These are phyloP conservation scores for Parascotia fuliginaria DNA, from an alignment of 2,888 invertebrate genomes.

Conservation along the genomic window DNA sequence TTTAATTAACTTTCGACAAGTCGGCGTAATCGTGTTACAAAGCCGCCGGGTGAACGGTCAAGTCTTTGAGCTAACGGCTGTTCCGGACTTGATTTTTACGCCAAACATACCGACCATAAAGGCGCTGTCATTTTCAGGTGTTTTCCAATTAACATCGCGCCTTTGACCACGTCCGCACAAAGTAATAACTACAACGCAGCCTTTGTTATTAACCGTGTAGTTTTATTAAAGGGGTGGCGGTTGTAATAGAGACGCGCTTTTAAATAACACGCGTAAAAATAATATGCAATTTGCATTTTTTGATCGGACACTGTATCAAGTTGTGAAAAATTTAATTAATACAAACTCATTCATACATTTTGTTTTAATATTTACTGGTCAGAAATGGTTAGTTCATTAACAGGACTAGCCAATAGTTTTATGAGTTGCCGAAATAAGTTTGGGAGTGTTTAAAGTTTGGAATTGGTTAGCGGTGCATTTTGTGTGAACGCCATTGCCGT, in stretches of 20 bases:
- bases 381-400: conserved; percentile 60
- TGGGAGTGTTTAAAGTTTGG: conserved; percentile 75
- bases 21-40: conserved; percentile 84
- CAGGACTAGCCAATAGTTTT: conserved; percentile 73
- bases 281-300: conserved; percentile 24
- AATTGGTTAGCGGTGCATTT: conserved; percentile 80
- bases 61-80: conserved; percentile 73
- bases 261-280: conserved; percentile 34
- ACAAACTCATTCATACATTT: no score
- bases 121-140: conserved; percentile 84
- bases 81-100: conserved; percentile 81
- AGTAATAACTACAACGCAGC: conserved; percentile 67
- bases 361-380: conserved; percentile 28
- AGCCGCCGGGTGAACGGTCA: conserved; percentile 79
- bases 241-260: conserved; percentile 63
- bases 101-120: conserved; percentile 77
- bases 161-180: conserved; percentile 78
- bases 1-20: conserved; percentile 86
- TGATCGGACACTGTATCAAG: conserved; percentile 2
- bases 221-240: conserved; percentile 66
- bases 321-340: background rate
- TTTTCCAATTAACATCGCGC: conserved; percentile 83
- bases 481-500: conserved; percentile 53
- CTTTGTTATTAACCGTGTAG: conserved; percentile 73
- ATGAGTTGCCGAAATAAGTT: conserved; percentile 82